A percentile compares a stretch with the other conserved stretches of the same genome.
phyloP scores from a whole-genome alignment of 2,113 vertebrate genomes.

The Mobula birostris region DNA sequence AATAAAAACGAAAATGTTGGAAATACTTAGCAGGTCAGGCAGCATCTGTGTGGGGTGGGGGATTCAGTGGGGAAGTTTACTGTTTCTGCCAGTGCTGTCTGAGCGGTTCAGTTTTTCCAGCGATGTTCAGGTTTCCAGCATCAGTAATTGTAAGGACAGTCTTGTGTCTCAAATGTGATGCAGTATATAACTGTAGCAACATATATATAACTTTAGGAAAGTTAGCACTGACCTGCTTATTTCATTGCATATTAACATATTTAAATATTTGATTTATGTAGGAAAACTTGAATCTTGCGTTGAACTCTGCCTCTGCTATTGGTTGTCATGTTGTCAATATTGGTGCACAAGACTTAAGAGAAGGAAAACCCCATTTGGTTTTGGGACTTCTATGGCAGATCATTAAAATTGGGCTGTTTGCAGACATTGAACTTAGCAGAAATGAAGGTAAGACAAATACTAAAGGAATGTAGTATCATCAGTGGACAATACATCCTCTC shows the following conservation, averaged over 20 bases:
- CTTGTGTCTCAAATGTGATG: background rate
- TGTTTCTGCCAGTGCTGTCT: too few relatives aligned
- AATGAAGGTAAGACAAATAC: conserved; percentile 73
- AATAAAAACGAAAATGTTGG: too few relatives aligned
- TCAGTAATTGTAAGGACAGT: too few relatives aligned
- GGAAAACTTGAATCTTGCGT: conserved; percentile 94
- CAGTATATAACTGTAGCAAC: background rate
- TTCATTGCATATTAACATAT: background rate
- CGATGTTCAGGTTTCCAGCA: too few relatives aligned
- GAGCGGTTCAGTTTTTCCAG: too few relatives aligned
- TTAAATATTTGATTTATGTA: conserved; percentile 46
- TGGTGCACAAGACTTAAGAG: conserved; percentile 83
- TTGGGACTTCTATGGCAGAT: conserved; percentile 95
- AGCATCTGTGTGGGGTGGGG: too few relatives aligned
- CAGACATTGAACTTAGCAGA: conserved; percentile 85
- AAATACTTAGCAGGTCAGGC: too few relatives aligned
- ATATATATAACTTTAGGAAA: too few relatives aligned
- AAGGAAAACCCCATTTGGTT: conserved; percentile 92
- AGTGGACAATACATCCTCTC: too few relatives aligned
- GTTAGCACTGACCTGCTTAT: background rate
- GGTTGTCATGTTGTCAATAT: conserved; percentile 98
- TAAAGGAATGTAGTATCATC: background rate
- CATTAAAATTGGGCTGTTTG: conserved; percentile 93
- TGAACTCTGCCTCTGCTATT: conserved; percentile 93
- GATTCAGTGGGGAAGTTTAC: too few relatives aligned